Conservation (phyloP, 2,888 invertebrate genomes). For the Mystacides longicornis region DNA sequence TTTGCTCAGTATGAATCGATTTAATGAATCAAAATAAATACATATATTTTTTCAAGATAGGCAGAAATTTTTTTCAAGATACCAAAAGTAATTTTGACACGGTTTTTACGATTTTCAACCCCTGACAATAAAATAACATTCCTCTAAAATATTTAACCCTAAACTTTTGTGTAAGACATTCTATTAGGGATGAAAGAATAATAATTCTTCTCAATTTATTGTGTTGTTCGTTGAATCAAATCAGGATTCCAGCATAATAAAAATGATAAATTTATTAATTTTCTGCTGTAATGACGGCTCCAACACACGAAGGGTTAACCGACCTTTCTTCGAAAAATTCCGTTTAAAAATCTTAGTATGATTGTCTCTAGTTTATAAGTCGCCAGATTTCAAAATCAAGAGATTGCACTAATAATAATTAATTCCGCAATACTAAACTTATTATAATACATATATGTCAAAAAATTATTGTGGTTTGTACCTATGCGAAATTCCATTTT, state of each 20-base stretch:
- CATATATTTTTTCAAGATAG: no score
- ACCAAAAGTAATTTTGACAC: neutral
- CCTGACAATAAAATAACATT: neutral
- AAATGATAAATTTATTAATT: neutral
- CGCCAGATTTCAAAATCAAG: no score
- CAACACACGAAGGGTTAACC: neutral
- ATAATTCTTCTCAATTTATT: neutral
- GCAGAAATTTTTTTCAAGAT: no score
- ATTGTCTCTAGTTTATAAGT: no score
- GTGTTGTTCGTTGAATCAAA: neutral
- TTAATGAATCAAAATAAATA: no score
- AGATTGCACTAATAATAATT: no score
- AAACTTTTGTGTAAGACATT: neutral
- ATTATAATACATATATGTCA: no score
- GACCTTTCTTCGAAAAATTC: neutral
- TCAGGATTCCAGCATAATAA: neutral
- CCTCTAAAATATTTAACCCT: neutral
- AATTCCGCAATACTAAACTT: no score
- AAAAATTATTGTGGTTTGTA: no score
- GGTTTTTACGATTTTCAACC: neutral
- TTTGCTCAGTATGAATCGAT: no score
- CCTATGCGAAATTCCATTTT: no score
- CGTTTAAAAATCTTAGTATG: no score
- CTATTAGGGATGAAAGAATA: neutral
- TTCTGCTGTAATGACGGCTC: neutral